These are phyloP conservation scores for Cephalopholis sonnerati DNA, from an alignment of 2,113 vertebrate species.

Conservation along the genomic window DNA sequence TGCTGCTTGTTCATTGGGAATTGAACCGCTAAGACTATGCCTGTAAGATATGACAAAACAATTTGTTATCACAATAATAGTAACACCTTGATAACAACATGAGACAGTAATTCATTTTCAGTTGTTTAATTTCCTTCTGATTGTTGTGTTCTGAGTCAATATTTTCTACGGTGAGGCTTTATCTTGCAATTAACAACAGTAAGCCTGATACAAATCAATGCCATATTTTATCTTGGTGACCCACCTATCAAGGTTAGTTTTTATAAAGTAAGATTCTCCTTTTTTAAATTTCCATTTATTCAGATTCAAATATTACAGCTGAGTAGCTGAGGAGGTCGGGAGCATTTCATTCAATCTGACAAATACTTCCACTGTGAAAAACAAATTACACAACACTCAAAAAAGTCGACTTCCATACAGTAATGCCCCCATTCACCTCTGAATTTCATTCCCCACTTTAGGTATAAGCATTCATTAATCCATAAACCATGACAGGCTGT, in stretches of 20 bases:
- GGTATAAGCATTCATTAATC: constrained; percentile 40
- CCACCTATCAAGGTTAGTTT: neutral
- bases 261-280: neutral
- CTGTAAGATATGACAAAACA: constrained; percentile 25
- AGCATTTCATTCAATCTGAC: constrained; percentile 7
- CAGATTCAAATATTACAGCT: constrained; percentile 1
- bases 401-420: constrained; percentile 16
- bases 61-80: constrained; percentile 10
- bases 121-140: constrained; percentile 47
- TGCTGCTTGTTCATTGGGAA: neutral
- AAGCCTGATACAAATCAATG: constrained; percentile 2
- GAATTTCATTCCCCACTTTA: constrained; percentile 40
- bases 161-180: constrained; percentile 18
- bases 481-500: constrained; percentile 44
- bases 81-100: constrained; percentile 35
- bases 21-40: neutral
- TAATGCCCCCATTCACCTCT: constrained; percentile 20
- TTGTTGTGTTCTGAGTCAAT: constrained; percentile 18
- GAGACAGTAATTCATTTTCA: constrained; percentile 28
- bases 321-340: neutral
- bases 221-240: constrained; percentile 2
- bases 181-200: constrained; percentile 20
- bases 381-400: neutral
- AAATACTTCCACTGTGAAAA: constrained; percentile 6
- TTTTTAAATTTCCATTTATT: constrained; percentile 16